Evolutionary conservation across 2,888 invertebrate species (phyloP).

Genomic region (Cosmorhoe ocellata): DNA sequence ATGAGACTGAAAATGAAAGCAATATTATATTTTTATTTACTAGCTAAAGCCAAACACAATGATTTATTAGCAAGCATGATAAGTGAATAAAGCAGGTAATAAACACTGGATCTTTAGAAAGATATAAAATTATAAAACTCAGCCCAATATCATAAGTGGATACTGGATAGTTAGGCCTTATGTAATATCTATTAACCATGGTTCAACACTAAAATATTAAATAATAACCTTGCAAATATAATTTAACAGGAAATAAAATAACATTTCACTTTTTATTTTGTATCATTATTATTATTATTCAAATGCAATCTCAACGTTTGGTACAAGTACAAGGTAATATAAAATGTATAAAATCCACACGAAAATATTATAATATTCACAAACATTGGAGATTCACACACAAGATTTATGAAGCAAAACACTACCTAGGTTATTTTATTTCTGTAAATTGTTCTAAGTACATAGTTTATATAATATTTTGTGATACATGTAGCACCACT

Average conservation of each 20-base stretch:
- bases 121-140: not conserved
- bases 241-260: slow-evolving; percentile 42
- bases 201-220: too few relatives aligned
- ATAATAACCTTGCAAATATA: too few relatives aligned
- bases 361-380: slow-evolving; percentile 51
- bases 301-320: slow-evolving; percentile 80
- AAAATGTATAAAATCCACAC: slow-evolving; percentile 80
- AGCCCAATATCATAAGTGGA: not conserved
- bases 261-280: slow-evolving; percentile 55
- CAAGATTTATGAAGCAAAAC: slow-evolving; percentile 54
- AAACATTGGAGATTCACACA: slow-evolving; percentile 64
- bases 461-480: slow-evolving; percentile 39
- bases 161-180: too few relatives aligned
- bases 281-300: slow-evolving; percentile 67
- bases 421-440: slow-evolving; percentile 21
- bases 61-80: slow-evolving; percentile 21
- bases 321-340: slow-evolving; percentile 77
- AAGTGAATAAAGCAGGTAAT: slow-evolving; percentile 9
- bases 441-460: slow-evolving; percentile 41
- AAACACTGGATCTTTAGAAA: not conserved
- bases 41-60: slow-evolving; percentile 19
- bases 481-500: slow-evolving; percentile 39
- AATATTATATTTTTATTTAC: not conserved
- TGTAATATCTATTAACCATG: too few relatives aligned
- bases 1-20: slow-evolving; percentile 23